Evolutionary conservation across 2,888 invertebrate species (phyloP).

Genomic region (Clunio marinus): DNA sequence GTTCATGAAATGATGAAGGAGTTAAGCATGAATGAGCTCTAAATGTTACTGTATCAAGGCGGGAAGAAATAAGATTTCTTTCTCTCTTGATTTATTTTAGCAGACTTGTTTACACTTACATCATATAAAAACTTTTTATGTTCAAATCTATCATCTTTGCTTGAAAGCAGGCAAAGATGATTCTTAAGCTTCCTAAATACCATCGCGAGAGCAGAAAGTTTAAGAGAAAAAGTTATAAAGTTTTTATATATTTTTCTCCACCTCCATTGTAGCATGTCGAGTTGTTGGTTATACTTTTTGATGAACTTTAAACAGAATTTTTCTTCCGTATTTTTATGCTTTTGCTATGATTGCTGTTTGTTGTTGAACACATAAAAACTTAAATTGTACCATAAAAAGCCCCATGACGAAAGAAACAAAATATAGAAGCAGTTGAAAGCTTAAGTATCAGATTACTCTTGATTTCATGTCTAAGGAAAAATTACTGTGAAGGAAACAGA

Average conservation of each 20-base stretch:
- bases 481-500: neutral
- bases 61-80: neutral
- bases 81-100: neutral
- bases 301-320: neutral
- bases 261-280: neutral
- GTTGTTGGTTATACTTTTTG: neutral
- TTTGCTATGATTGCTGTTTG: constrained; percentile 33
- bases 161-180: neutral
- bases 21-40: neutral
- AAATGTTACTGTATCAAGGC: neutral
- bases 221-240: neutral
- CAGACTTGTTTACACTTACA: neutral
- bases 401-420: neutral
- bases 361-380: constrained; percentile 35
- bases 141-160: neutral
- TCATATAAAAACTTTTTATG: neutral
- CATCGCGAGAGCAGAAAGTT: neutral
- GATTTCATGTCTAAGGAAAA: neutral
- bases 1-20: neutral
- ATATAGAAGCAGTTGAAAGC: neutral
- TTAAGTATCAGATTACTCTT: constrained; percentile 1
- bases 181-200: neutral
- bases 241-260: neutral
- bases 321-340: neutral
- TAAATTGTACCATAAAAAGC: constrained; percentile 29